These are phyloP conservation scores for Sogatella furcifera DNA, from an alignment of 1,140 invertebrate genomes.

Conservation along the genomic window DNA sequence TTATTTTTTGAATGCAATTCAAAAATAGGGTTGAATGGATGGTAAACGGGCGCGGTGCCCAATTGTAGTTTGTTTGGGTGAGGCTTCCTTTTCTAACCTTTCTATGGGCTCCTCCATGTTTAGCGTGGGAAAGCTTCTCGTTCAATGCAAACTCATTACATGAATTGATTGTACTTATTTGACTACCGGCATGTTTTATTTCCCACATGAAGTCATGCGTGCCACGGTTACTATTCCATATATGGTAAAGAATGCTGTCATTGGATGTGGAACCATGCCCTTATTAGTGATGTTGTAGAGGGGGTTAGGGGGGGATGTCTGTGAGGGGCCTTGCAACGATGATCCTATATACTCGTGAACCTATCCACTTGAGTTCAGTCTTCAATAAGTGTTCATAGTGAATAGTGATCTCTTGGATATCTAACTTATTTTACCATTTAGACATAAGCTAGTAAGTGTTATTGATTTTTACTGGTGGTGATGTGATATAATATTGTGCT, in stretches of 20 bases:
- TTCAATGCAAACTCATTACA: background rate
- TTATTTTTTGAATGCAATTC: too few species aligned
- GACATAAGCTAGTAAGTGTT: background rate
- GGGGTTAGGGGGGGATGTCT: slow-evolving; percentile 22
- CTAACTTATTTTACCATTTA: slow-evolving; percentile 6
- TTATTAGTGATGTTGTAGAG: slow-evolving; percentile 28
- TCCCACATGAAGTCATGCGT: slow-evolving; percentile 21
- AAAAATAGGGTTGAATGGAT: too few species aligned
- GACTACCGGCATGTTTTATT: background rate
- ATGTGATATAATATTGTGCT: too few species aligned
- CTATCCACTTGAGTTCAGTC: slow-evolving; percentile 13
- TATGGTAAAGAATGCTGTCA: slow-evolving; percentile 42
- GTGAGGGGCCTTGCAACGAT: slow-evolving; percentile 1
- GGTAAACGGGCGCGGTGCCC: background rate
- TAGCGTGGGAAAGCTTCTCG: background rate
- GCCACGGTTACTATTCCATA: slow-evolving; percentile 34
- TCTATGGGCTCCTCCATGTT: background rate
- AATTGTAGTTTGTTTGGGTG: background rate
- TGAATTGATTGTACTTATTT: slow-evolving; percentile 9
- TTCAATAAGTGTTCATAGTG: slow-evolving; percentile 5
- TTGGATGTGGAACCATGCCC: slow-evolving; percentile 35
- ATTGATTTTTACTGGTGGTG: background rate
- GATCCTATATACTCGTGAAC: slow-evolving; percentile 11
- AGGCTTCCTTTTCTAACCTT: background rate
- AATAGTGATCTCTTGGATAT: background rate